These are phyloP conservation scores for Dendrolimus houi DNA, from an alignment of 2,888 invertebrate genomes.

Conservation along the genomic window DNA sequence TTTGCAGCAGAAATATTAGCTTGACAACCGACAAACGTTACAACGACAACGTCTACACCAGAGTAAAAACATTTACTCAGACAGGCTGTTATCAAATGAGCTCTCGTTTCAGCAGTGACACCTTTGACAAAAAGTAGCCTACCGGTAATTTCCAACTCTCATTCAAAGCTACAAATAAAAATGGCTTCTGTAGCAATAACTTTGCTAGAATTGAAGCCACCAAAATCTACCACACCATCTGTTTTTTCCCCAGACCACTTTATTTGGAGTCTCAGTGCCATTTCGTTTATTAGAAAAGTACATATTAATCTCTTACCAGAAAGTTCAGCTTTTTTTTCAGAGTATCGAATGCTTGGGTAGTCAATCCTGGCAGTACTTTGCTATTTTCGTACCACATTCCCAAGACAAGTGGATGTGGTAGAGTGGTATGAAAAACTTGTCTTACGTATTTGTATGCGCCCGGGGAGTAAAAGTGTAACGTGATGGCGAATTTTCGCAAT, in stretches of 20 bases:
- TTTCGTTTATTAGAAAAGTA: slow-evolving; percentile 12
- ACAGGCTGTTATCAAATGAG: slow-evolving; percentile 7
- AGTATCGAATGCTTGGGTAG: slow-evolving; percentile 2
- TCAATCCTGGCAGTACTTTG: slow-evolving; percentile 12
- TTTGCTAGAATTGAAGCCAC: too few relatives aligned
- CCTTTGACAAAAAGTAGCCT: too few relatives aligned
- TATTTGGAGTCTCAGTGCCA: slow-evolving; percentile 9
- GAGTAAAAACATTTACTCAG: slow-evolving; percentile 9
- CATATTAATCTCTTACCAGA: slow-evolving; percentile 8
- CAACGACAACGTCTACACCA: slow-evolving; percentile 11
- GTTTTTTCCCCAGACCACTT: too few relatives aligned
- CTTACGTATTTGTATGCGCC: not conserved
- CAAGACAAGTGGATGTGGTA: too few relatives aligned
- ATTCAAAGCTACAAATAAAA: too few relatives aligned
- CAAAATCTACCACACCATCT: too few relatives aligned
- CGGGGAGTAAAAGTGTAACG: too few relatives aligned
- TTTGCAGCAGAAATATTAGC: slow-evolving; percentile 9
- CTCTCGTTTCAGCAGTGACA: not conserved
- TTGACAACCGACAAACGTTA: slow-evolving; percentile 13
- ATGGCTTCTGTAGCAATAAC: too few relatives aligned
- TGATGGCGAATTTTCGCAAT: too few relatives aligned
- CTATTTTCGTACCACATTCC: too few relatives aligned
- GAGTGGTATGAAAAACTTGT: not conserved
- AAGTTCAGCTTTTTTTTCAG: slow-evolving; percentile 6
- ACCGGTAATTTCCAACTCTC: too few relatives aligned